A percentile compares a stretch with the other conserved stretches of the same genome.
phyloP scores from a whole-genome alignment of 2,797 vertebrate species.

The Lacerta viridis region DNA sequence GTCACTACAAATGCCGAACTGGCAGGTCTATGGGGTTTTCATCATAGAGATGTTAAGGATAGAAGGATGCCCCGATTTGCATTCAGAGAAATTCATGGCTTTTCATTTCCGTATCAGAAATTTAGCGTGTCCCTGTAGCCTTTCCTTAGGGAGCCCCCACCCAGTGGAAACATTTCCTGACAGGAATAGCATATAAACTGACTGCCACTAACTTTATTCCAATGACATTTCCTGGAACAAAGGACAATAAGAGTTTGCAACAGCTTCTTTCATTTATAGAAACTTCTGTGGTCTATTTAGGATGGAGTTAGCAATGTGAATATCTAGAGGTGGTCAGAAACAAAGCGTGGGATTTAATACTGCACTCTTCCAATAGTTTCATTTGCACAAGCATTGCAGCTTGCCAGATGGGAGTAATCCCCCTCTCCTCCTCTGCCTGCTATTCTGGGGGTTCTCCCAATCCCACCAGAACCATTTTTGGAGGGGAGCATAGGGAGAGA shows the following conservation, averaged over 20 bases:
- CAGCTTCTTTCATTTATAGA: neutral
- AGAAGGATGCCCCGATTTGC: neutral
- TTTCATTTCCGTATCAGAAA: neutral
- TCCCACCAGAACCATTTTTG: no score
- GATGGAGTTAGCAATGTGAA: neutral
- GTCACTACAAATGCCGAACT: neutral
- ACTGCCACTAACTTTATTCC: neutral
- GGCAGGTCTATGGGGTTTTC: neutral
- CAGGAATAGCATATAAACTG: neutral
- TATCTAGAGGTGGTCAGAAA: neutral
- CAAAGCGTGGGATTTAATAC: neutral
- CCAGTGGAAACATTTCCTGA: constrained; percentile 1
- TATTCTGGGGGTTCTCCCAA: no score
- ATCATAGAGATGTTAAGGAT: neutral
- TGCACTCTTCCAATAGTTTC: no score
- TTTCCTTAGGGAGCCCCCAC: neutral
- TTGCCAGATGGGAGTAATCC: no score
- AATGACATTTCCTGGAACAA: neutral
- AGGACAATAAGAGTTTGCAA: neutral
- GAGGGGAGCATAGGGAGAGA: no score
- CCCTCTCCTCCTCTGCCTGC: no score
- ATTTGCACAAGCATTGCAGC: no score
- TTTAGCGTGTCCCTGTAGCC: neutral
- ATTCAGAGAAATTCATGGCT: neutral
- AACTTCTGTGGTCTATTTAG: neutral